A percentile compares a stretch with the other conserved stretches of the same genome.
phyloP scores from a whole-genome alignment of 2,888 invertebrate species.

The Luffia ferchaultella region DNA sequence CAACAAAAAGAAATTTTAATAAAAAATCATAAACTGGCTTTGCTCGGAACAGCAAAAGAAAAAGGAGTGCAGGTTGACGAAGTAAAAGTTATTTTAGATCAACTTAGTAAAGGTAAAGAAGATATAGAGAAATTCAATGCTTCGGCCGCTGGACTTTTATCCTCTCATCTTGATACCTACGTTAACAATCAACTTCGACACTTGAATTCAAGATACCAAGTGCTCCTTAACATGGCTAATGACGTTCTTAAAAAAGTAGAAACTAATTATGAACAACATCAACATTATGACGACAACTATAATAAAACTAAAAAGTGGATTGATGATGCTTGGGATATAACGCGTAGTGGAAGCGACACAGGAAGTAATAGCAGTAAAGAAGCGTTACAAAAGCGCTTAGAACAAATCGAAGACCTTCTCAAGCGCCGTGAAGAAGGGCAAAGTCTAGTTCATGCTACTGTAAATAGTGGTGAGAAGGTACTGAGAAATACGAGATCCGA shows the following conservation, averaged over 20 bases:
- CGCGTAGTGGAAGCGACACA: conserved; percentile 81
- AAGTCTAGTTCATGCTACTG: conserved; percentile 83
- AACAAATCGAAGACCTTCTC: conserved; percentile 81
- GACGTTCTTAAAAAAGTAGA: conserved; percentile 92
- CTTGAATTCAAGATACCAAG: conserved; percentile 88
- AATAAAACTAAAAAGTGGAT: conserved; percentile 85
- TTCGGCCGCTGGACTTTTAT: conserved; percentile 76
- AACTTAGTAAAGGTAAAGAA: conserved; percentile 78
- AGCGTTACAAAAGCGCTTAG: conserved; percentile 80
- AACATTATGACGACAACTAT: conserved; percentile 79
- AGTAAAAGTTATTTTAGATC: conserved; percentile 78
- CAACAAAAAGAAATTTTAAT: conserved; percentile 92
- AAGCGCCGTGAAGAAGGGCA: conserved; percentile 88
- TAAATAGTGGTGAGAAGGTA: conserved; percentile 91
- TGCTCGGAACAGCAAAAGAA: conserved; percentile 80
- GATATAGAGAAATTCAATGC: conserved; percentile 87
- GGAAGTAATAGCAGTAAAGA: conserved; percentile 83
- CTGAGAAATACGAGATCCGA: conserved; percentile 87
- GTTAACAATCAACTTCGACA: conserved; percentile 88
- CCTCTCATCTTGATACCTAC: conserved; percentile 87
- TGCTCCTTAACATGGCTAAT: conserved; percentile 85
- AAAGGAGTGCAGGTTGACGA: conserved; percentile 87
- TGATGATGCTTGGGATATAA: conserved; percentile 83
- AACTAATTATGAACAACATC: conserved; percentile 86
- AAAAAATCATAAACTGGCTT: conserved; percentile 87